phyloP scores from a whole-genome alignment of 2,888 invertebrate genomes.

The Galerucella pusilla region DNA sequence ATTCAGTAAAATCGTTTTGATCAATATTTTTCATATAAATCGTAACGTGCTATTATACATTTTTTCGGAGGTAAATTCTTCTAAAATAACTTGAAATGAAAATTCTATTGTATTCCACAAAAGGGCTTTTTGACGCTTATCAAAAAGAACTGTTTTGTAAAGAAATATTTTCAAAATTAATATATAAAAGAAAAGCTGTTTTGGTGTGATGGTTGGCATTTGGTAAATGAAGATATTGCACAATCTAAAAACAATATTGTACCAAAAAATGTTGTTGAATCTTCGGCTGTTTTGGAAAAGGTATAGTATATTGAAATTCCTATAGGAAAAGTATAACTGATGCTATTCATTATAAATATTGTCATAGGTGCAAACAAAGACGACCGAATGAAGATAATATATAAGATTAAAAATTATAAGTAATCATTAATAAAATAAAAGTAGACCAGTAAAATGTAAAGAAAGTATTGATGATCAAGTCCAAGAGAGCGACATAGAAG shows the following conservation, averaged over 20 bases:
- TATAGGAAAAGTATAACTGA: neutral
- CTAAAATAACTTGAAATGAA: neutral
- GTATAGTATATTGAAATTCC: constrained; percentile 18
- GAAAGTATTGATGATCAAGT: no score
- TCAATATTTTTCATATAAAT: no score
- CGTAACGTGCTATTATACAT: neutral
- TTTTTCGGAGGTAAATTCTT: neutral
- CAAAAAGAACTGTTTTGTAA: constrained; percentile 11
- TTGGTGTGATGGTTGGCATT: constrained; percentile 26
- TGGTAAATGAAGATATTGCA: constrained; percentile 20
- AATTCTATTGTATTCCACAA: constrained; percentile 6
- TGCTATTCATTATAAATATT: neutral
- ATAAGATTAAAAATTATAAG: no score
- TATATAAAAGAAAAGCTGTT: constrained; percentile 8
- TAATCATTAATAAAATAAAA: no score
- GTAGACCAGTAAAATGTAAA: no score
- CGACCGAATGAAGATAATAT: no score
- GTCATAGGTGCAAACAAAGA: neutral
- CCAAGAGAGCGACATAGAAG: no score
- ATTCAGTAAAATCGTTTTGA: no score
- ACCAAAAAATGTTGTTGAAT: constrained; percentile 34
- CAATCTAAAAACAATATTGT: constrained; percentile 23
- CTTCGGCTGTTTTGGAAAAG: constrained; percentile 16
- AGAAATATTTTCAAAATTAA: constrained; percentile 5
- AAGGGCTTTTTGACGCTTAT: constrained; percentile 35